phyloP scores from a whole-genome alignment of 2,113 vertebrate species.

The Anarrhichthys ocellatus region DNA sequence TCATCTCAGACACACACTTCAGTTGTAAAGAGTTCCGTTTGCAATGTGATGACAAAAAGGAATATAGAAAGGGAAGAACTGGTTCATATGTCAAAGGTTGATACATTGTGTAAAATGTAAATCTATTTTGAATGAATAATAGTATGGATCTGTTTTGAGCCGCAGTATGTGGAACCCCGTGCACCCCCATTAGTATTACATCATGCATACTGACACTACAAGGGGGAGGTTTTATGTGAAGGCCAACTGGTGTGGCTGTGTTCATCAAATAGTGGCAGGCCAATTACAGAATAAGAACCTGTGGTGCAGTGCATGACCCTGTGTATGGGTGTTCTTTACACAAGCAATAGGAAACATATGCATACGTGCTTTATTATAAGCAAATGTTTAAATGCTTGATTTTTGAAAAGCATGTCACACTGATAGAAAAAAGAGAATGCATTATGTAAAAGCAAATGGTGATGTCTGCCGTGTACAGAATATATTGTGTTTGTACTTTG shows the following conservation, averaged over 20 bases:
- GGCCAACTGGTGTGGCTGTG: constrained; percentile 36
- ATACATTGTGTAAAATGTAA: not conserved
- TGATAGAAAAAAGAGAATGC: not conserved
- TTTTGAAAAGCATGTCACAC: not conserved
- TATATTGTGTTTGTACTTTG: not conserved
- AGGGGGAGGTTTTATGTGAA: constrained; percentile 33
- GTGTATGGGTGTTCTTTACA: constrained; percentile 7
- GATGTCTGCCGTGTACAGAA: not conserved
- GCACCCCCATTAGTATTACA: constrained; percentile 26
- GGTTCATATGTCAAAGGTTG: not conserved
- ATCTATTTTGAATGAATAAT: not conserved
- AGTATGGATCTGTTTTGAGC: not conserved
- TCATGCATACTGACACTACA: not conserved
- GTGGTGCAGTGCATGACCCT: constrained; percentile 14
- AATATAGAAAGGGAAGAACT: not conserved
- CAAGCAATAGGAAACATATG: not conserved
- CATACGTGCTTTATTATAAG: not conserved
- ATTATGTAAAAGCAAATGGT: not conserved
- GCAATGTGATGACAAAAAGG: not conserved
- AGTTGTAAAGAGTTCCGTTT: not conserved
- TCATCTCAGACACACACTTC: not conserved
- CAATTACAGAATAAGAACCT: constrained; percentile 47
- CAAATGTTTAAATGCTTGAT: constrained; percentile 1
- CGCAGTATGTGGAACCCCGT: not conserved
- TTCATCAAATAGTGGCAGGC: constrained; percentile 49